Evolutionary conservation across 2,113 vertebrate genomes (phyloP).

Genomic region (Lagopus muta): DNA sequence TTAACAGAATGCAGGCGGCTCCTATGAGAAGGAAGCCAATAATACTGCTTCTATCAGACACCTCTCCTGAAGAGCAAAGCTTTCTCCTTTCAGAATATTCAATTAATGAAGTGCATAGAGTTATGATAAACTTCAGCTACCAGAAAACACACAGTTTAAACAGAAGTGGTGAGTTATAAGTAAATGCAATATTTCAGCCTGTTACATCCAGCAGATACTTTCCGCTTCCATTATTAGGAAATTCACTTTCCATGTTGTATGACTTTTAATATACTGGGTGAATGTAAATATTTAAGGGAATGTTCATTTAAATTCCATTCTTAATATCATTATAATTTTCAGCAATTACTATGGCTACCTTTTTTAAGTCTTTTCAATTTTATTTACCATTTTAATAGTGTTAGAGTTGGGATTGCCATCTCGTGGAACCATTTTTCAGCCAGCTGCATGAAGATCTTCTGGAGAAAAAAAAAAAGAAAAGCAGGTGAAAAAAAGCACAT

Average conservation of each 20-base stretch:
- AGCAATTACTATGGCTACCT: background rate
- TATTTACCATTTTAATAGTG: slow-evolving; percentile 58
- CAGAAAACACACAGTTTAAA: background rate
- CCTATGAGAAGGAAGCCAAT: background rate
- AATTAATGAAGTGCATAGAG: background rate
- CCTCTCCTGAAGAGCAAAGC: background rate
- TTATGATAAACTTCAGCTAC: background rate
- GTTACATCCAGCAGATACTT: background rate
- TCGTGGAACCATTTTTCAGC: slow-evolving; percentile 32
- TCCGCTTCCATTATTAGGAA: background rate
- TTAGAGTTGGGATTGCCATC: slow-evolving; percentile 8
- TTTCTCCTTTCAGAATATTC: background rate
- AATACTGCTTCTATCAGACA: background rate
- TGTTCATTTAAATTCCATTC: background rate
- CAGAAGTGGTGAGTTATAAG: background rate
- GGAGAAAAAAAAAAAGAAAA: background rate
- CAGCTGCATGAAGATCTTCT: slow-evolving; percentile 30
- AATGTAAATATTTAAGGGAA: background rate
- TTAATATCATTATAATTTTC: background rate
- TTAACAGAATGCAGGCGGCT: background rate
- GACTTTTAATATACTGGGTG: background rate
- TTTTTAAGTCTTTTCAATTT: background rate
- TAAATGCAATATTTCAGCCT: background rate
- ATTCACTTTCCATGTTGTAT: background rate
- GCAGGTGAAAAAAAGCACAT: background rate